Conservation (phyloP, 1,140 invertebrate genomes). For the Philotrypesis tridentata region DNA sequence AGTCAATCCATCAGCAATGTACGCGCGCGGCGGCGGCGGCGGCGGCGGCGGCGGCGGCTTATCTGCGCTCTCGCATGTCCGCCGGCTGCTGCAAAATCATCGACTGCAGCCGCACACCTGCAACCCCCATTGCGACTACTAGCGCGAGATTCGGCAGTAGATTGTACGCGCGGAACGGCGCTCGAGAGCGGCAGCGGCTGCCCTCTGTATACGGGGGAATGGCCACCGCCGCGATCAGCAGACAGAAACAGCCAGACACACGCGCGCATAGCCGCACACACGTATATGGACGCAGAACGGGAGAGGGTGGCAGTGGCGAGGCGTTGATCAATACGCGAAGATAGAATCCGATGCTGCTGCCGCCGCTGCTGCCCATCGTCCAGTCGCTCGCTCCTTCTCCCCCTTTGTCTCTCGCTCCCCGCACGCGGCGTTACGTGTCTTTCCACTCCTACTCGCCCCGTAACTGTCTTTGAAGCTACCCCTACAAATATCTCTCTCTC, state of each 20-base stretch:
- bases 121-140: neutral
- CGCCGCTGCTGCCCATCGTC: constrained; percentile 68
- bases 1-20: neutral
- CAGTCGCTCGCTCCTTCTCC: constrained; percentile 50
- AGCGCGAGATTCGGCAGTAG: no score
- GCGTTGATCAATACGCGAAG: constrained; percentile 75
- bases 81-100: constrained; percentile 57
- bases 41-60: neutral
- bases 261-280: constrained; percentile 61
- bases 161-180: neutral
- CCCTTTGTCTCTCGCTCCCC: constrained; percentile 50
- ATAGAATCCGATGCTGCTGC: constrained; percentile 74
- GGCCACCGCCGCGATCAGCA: neutral
- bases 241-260: constrained; percentile 54
- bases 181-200: constrained; percentile 28
- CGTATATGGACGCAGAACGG: no score
- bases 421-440: constrained; percentile 49
- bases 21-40: no score
- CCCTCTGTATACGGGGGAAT: constrained; percentile 24
- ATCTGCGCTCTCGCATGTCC: no score
- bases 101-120: neutral
- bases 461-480: neutral
- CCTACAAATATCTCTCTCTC: no score
- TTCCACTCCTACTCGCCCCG: constrained; percentile 55
- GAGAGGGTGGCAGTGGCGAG: constrained; percentile 64